Percentiles rank a stretch among this genome's conserved stretches.
These are phyloP conservation scores for Henricia sp. DNA, from an alignment of 53 echinoderm and acorn worm species.

Conservation along the genomic window DNA sequence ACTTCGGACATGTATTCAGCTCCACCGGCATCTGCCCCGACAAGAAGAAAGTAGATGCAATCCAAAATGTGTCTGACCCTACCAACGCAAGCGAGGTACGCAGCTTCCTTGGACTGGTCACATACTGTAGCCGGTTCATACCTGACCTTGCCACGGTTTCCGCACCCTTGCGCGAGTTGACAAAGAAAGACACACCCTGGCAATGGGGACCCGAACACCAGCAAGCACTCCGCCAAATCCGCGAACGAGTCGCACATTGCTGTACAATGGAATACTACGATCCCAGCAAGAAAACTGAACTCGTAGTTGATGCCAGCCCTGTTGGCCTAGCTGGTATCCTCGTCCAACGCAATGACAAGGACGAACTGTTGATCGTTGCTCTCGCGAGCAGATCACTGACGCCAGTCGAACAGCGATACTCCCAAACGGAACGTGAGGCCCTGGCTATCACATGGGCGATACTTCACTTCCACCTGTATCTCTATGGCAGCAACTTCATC, in stretches of 20 bases:
- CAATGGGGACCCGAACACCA: slow-evolving; percentile 19
- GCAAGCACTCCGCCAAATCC: slow-evolving; percentile 24
- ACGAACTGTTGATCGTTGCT: slow-evolving; percentile 17
- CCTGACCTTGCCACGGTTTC: slow-evolving; percentile 13
- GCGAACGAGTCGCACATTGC: slow-evolving; percentile 11
- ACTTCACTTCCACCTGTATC: too few relatives aligned
- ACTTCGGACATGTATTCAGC: slow-evolving; percentile 1
- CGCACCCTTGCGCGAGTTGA: slow-evolving; percentile 2
- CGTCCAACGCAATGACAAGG: slow-evolving; percentile 34
- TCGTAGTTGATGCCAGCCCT: slow-evolving; percentile 68
- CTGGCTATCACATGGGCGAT: slow-evolving; percentile 68
- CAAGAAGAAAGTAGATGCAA: slow-evolving; percentile 12
- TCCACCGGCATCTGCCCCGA: slow-evolving; percentile 16
- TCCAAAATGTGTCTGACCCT: slow-evolving; percentile 4
- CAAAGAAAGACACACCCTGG: slow-evolving; percentile 11
- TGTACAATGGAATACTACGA: slow-evolving; percentile 64
- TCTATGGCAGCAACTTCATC: slow-evolving; percentile 56
- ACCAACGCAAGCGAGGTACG: slow-evolving; percentile 19
- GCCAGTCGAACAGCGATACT: slow-evolving; percentile 68
- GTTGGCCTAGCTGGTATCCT: slow-evolving; percentile 68
- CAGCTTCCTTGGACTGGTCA: slow-evolving; percentile 17
- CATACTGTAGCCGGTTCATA: slow-evolving; percentile 23
- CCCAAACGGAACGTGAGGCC: slow-evolving; percentile 71
- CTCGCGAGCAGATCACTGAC: slow-evolving; percentile 37
- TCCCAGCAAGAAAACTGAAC: slow-evolving; percentile 52